Evolutionary conservation across 2,888 invertebrate genomes (phyloP).

Genomic region (Amorpha juglandis): DNA sequence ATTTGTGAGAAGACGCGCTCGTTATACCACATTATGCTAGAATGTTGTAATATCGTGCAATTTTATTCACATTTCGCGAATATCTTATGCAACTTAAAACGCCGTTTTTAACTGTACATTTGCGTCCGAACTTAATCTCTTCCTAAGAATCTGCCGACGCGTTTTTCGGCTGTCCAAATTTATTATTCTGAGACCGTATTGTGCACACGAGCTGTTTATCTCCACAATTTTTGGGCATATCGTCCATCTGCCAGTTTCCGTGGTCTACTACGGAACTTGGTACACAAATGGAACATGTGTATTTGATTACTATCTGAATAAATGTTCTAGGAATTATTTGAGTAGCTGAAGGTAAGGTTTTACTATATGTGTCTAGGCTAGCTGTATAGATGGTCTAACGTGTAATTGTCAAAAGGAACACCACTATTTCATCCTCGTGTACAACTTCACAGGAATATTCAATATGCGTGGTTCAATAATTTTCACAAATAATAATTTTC

Average conservation of each 20-base stretch:
- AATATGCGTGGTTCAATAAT: no score
- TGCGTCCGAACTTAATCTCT: slow-evolving; percentile 20
- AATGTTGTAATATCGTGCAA: background rate
- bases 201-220: slow-evolving; percentile 22
- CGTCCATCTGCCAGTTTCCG: slow-evolving; percentile 24
- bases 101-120: background rate
- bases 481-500: no score
- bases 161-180: slow-evolving; percentile 26
- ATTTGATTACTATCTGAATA: slow-evolving; percentile 28
- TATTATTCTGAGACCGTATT: slow-evolving; percentile 25
- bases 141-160: slow-evolving; percentile 24
- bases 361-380: no score
- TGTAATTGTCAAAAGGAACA: no score
- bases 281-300: slow-evolving; percentile 16
- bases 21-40: background rate
- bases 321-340: slow-evolving; percentile 27
- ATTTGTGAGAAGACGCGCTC: background rate
- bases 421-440: no score
- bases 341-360: background rate
- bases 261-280: slow-evolving; percentile 24
- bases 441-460: no score
- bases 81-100: background rate
- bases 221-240: slow-evolving; percentile 19
- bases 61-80: background rate
- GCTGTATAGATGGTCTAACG: no score